phyloP scores from a whole-genome alignment of 2,113 vertebrate species.

The Vulpes vulpes region DNA sequence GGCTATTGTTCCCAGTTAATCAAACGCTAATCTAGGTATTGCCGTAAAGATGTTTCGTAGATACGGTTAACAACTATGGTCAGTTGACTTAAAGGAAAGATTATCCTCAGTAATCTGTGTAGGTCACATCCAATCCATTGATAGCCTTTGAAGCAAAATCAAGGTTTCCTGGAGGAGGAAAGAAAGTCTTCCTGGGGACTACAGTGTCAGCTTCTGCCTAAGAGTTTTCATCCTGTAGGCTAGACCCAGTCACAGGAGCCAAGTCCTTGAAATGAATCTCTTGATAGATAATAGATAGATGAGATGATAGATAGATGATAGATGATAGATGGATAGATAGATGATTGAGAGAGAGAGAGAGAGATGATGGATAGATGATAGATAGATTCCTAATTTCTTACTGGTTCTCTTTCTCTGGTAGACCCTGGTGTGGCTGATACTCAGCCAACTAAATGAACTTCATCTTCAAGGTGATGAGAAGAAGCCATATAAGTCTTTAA shows the following conservation, averaged over 20 bases:
- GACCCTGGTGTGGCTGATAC: not conserved
- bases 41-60: not conserved
- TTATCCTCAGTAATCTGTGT: not conserved
- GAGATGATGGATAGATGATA: not conserved
- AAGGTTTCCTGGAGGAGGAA: not conserved
- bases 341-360: not conserved
- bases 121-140: not conserved
- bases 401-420: not conserved
- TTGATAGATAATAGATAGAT: not conserved
- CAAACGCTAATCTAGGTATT: not conserved
- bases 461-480: not conserved
- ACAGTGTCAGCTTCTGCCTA: not conserved
- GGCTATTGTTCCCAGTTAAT: not conserved
- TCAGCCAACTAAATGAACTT: not conserved
- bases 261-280: conserved; percentile 21
- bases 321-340: not conserved
- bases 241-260: not conserved
- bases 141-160: not conserved
- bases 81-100: conserved; percentile 24
- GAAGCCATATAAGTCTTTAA: not conserved
- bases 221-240: not conserved
- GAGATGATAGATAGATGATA: not conserved
- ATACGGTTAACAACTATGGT: not conserved
- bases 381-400: not conserved
- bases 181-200: not conserved